Base-by-base conservation (phyloP, 2,888 invertebrate species). In the Brachypterus glaber region DNA sequence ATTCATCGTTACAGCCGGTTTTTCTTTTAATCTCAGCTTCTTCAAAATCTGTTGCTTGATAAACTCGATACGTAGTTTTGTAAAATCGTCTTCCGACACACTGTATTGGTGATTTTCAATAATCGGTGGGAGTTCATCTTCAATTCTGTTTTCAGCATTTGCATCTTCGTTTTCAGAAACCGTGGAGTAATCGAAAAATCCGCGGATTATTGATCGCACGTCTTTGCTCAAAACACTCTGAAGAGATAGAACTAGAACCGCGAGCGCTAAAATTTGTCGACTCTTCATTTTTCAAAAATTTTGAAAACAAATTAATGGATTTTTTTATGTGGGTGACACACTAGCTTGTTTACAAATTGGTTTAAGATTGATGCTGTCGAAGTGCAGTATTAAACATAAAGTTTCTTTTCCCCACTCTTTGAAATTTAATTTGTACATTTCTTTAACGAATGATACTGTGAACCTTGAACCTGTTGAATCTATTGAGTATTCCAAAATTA, bases 1-100 rank as follows among this genome's bases (percentile, higher is more conserved):
- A 43, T 74, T 70, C 33, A 75, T 64, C 1, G 76, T 71, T 49
- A 77, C 66, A 13, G 74, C 76, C 4, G 87, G 86, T 53, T 82
- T 80, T 62, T 81, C 82, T 39, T 79, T 82, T 37, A 89, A 63
- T 45, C 87, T 65, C 37, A 89, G 57, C 63, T 87, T 88, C 65
- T 81, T 82, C 52, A 89, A 60, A 17, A 89, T 89, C 67, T 87
- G 86, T 59, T 83, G 79, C 63, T 88, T 88, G 32, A 87, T 84
- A 52, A 82, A 82, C 62, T 87, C 85, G 44, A 88, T 77, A 45
- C 88, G 68, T 24, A 82, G 69, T 21, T 76, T 76, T 0, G 78
- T 81, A 84, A 58, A 62, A 50, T 79, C 74, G 29, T 72, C 70
- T 31, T 77, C 77, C 11, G 57, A 54, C 13, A 55, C 53, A 9